These are phyloP conservation scores for Sisor rabdophorus DNA, from an alignment of 2,113 vertebrate genomes.

Conservation along the genomic window DNA sequence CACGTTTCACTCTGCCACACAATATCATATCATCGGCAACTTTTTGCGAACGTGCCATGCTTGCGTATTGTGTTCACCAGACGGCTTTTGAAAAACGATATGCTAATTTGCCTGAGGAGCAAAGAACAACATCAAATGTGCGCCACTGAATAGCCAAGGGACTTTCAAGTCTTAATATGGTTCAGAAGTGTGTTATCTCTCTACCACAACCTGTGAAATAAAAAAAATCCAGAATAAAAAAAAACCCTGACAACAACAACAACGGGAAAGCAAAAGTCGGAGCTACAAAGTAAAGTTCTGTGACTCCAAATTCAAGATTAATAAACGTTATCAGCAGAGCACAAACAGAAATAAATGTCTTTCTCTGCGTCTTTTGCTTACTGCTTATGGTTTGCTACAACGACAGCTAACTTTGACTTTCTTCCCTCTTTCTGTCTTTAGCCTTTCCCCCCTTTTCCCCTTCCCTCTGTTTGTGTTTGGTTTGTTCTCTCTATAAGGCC, in stretches of 20 bases:
- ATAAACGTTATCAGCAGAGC: conserved; percentile 92
- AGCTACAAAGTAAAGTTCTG: conserved; percentile 86
- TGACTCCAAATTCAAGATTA: conserved; percentile 87
- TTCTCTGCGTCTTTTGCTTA: conserved; percentile 9
- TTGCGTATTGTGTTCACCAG: conserved; percentile 85
- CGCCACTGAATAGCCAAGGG: conserved; percentile 93
- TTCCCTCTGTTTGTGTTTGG: conserved; percentile 25
- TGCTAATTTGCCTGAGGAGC: conserved; percentile 94
- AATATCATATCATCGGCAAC: conserved; percentile 86
- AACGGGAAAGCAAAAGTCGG: conserved; percentile 83
- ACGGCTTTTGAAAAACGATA: conserved; percentile 87
- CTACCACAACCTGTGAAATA: conserved; percentile 76
- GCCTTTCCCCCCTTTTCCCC: conserved; percentile 54
- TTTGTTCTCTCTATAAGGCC: conserved; percentile 64
- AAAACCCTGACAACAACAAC: conserved; percentile 54
- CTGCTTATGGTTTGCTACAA: conserved; percentile 6
- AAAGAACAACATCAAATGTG: conserved; percentile 95
- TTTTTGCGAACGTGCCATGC: conserved; percentile 86
- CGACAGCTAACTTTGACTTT: conserved; percentile 9
- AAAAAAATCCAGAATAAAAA: neutral
- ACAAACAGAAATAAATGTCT: conserved; percentile 84
- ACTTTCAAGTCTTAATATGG: conserved; percentile 94
- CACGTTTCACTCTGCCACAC: conserved; percentile 74
- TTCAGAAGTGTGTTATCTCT: conserved; percentile 94
- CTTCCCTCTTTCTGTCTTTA: neutral